These are phyloP conservation scores for Zhuqinia jingwanae DNA, from an alignment of 2,888 invertebrate species.

Conservation along the genomic window DNA sequence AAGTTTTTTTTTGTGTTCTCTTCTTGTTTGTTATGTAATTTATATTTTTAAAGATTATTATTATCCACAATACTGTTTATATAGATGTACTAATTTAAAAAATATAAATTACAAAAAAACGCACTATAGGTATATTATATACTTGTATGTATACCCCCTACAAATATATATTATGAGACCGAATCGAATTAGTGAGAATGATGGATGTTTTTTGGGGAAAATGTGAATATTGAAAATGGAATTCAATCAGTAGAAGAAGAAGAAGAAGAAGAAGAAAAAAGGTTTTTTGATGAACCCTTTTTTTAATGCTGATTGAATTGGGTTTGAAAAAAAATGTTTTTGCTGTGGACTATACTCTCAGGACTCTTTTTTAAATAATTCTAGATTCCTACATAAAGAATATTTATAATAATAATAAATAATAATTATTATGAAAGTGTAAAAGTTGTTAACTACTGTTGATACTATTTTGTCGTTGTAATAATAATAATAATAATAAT, in stretches of 20 bases:
- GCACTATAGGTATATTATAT: neutral
- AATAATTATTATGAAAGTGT: no score
- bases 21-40: slow-evolving; percentile 34
- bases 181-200: slow-evolving; percentile 3
- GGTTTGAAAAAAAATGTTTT: slow-evolving; percentile 22
- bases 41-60: neutral
- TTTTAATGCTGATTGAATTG: neutral
- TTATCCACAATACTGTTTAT: neutral
- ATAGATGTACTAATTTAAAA: no score
- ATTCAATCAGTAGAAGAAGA: neutral
- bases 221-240: slow-evolving; percentile 14
- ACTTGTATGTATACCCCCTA: no score
- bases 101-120: slow-evolving; percentile 6
- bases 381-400: neutral
- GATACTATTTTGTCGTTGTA: neutral
- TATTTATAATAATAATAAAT: neutral
- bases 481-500: no score
- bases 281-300: neutral
- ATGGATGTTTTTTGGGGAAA: slow-evolving; percentile 16
- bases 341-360: slow-evolving; percentile 55
- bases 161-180: neutral
- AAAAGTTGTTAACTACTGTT: slow-evolving; percentile 41
- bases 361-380: slow-evolving; percentile 41
- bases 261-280: no score
- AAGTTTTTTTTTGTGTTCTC: slow-evolving; percentile 41